Base-by-base conservation (phyloP, 1,140 invertebrate species). In the Trichoplusia ni region DNA sequence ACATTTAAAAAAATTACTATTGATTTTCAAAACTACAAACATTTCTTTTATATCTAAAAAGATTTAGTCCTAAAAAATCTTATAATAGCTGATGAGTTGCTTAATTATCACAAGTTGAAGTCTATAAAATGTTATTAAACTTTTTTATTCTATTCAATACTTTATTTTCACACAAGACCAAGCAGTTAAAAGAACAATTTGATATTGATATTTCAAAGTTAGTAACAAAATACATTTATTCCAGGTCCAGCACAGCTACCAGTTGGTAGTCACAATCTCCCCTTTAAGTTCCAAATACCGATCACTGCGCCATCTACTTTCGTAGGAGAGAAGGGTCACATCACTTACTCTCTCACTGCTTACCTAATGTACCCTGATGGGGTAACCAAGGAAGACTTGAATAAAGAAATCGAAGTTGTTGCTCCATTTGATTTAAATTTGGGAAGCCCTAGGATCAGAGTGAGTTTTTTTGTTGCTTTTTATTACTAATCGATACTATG, bases 391-490 rank as follows among this genome's bases (percentile, higher is more conserved):
- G 73, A 95, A 58, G 93, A 94, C 69, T 88, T 92, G 31, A 94
- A 93, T 77, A 92, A 91, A 68, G 91, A 92, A 0, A 95, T 96
- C 73, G 93, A 94, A 27, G 93, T 96, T 13, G 91, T 95, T 13
- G 92, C 93, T 54, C 93, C 94, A 4, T 91, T 95, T 31, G 94
- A 96, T 87, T 91, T 96, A 25, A 96, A 96, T 85, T 85, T 89
- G 67, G 91, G 92, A 18, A 64, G 59, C 19, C 35, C 61, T 19
- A 53, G 67, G 37, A 58, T 80, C 44, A 73, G 69, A 71, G 81
- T 82, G 53, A 60, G 59, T 23, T 6, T 6, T n/a, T 38, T 2
- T 38, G 2, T 33, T 21, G 37, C 9, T 29, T 44, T 9, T 23
- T 46, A 5, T 35, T 11, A 59, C 59, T n/a, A 33, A 4, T 33